Evolutionary conservation across 2,797 vertebrate species (phyloP), one percentile per base, ranked within the genome.

Genomic region (Jordanella pulchra): DNA sequence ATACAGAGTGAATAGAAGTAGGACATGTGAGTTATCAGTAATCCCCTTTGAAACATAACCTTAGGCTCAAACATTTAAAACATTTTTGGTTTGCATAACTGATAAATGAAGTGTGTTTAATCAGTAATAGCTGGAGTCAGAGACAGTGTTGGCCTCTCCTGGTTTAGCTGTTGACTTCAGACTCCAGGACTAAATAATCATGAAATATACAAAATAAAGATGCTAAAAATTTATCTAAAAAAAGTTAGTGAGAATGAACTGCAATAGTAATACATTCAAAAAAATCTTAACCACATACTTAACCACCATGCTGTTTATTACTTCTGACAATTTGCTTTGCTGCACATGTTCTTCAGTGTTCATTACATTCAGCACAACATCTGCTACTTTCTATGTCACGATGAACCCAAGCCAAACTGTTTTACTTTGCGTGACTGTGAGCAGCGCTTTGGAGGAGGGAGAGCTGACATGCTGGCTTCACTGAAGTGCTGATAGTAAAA

Each of bases 401-500:
- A 69, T 77, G 72, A 73, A 84, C 85, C 81, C 71, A 7, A 83
- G 76, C 70, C 35, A 60, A 79, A 78, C 87, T 23, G 45, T 82
- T 83, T 86, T 83, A 85, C 88, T 83, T 87, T 75, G 65, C 83
- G 63, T 77, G 87, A 83, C 86, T 88, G 82, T 73, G 77, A 65
- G 64, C 67, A 39, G 78, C 60, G 64, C 56, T 82, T 82, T 67
- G 83, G 88, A 89, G 89, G 91, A 90, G 90, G 89, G 74, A 81
- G 80, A 86, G 86, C 86, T 87, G 91, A 92, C 90, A 90, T 70
- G 87, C 85, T 78, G 89, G 85, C 86, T 84, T 69, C 87, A 81
- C 83, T 79, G 84, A 89, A 91, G 86, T 83, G 87, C 89, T 87
- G 90, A 92, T 92, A 93, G 89, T 67, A 81, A 91, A 92, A 93